phyloP scores from a whole-genome alignment of 2,797 vertebrate genomes.

The Ctenosaura bakeri region DNA sequence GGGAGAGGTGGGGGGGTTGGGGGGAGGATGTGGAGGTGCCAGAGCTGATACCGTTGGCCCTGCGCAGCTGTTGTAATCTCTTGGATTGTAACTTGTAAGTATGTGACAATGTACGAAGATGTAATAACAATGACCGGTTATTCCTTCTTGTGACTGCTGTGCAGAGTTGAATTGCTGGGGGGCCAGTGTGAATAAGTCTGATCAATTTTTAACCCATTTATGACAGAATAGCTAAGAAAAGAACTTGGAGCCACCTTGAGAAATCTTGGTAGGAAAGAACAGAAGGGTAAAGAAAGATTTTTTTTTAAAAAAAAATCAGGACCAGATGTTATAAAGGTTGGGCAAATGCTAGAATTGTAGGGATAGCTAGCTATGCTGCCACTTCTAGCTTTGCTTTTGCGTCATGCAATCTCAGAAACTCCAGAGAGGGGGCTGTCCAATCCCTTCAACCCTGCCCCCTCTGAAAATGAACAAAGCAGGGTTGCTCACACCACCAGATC shows the following conservation, averaged over 20 bases:
- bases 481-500: not conserved
- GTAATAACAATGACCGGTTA: conserved; percentile 44
- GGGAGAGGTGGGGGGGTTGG: not conserved
- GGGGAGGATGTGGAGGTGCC: conserved; percentile 23
- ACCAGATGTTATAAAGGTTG: not conserved
- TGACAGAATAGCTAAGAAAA: no score
- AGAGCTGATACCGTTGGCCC: conserved; percentile 19
- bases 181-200: no score
- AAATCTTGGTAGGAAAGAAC: not conserved
- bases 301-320: not conserved
- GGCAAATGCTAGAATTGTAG: not conserved
- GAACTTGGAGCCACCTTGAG: not conserved
- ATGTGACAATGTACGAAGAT: conserved; percentile 68
- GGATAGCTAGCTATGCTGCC: not conserved
- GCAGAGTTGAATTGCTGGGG: not conserved
- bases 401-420: not conserved
- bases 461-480: not conserved
- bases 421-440: not conserved
- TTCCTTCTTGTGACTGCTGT: conserved; percentile 42
- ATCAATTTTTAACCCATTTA: not conserved
- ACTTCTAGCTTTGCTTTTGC: not conserved
- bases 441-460: no score
- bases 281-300: no score
- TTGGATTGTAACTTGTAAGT: conserved; percentile 71
- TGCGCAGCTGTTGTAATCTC: conserved; percentile 60